phyloP scores from a whole-genome alignment of 2,797 vertebrate genomes.

The Malacoraja senta region DNA sequence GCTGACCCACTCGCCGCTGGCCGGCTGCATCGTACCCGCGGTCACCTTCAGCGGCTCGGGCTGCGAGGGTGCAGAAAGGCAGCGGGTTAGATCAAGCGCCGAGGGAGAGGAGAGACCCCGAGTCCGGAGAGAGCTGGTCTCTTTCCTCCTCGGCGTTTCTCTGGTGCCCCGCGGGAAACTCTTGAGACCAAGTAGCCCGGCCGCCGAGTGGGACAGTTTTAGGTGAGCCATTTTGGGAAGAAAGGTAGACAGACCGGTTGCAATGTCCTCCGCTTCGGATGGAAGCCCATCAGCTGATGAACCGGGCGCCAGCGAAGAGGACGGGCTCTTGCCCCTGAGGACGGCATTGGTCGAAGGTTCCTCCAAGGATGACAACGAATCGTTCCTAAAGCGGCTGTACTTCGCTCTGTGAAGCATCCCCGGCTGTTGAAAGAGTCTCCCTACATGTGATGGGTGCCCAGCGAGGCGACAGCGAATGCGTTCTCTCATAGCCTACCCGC shows the following conservation, averaged over 20 bases:
- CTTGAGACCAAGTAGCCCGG: slow-evolving; percentile 59
- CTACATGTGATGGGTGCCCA: slow-evolving; percentile 59
- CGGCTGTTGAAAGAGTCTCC: slow-evolving; percentile 55
- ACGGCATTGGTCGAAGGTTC: slow-evolving; percentile 58
- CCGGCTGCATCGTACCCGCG: slow-evolving; percentile 4
- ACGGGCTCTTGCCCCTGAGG: slow-evolving; percentile 54
- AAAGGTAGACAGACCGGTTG: slow-evolving; percentile 68
- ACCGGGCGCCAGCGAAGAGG: slow-evolving; percentile 38
- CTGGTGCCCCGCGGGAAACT: slow-evolving; percentile 62
- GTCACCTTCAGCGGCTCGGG: slow-evolving; percentile 45
- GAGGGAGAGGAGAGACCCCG: slow-evolving; percentile 53
- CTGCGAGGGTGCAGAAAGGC: slow-evolving; percentile 48
- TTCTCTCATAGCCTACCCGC: slow-evolving; percentile 74
- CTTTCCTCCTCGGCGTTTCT: slow-evolving; percentile 60
- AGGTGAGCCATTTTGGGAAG: slow-evolving; percentile 75
- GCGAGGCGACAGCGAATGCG: slow-evolving; percentile 54
- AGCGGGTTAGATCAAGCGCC: slow-evolving; percentile 48
- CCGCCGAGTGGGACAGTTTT: slow-evolving; percentile 68
- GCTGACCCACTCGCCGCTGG: slow-evolving; percentile 45
- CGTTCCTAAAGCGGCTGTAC: slow-evolving; percentile 82
- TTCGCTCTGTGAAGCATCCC: slow-evolving; percentile 86
- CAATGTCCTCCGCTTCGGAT: slow-evolving; percentile 55
- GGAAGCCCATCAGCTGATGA: slow-evolving; percentile 50
- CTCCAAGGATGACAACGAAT: slow-evolving; percentile 72
- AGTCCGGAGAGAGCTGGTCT: slow-evolving; percentile 50